Base-by-base conservation (phyloP, 2,888 invertebrate genomes). In the Sthenelais limicola region DNA sequence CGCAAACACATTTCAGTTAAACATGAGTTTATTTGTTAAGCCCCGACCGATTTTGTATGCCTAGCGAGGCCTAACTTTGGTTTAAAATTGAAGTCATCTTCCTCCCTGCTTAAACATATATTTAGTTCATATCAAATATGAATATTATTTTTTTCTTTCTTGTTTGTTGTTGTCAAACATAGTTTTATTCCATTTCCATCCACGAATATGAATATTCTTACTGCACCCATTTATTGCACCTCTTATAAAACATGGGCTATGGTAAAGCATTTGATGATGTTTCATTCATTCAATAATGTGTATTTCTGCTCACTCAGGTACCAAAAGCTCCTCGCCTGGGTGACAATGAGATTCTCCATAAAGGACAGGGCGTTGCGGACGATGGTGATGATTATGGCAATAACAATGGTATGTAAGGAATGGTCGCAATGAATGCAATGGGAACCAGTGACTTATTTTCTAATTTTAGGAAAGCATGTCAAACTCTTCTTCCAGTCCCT, bases 341-440 rank as follows among this genome's bases (percentile, higher is more conserved):
- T 24, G 38, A 62, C 21, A 62, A 62, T 15, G 62, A 62, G 62
- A 62, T 62, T 24, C 35, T 62, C 24, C 21, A 62, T 4, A 18
- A 21, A 5, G 62, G 62, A 12, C 62, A 62, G 38, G 38, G 43
- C 7, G 62, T 62, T 7, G 43, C 35, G 38, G 62, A 62, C 21
- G 62, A 62, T 26, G 62, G 43, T 4, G 35, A 62, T 26, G 62
- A 62, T 43, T 38, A 62, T 26, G 56, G 56, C n/a, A 35, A 43
- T n/a, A 62, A 62, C 38, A 62, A 62, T 18, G 62, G 62, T 62
- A 38, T 7, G 62, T 15, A 9, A 9, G 9, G 43, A 43, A 43
- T 43, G n/a, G n/a, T n/a, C n/a, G n/a, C n/a, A n/a, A n/a, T n/a
- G n/a, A n/a, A n/a, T n/a, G n/a, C n/a, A n/a, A n/a, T n/a, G n/a